Base-by-base conservation (phyloP, 2,888 invertebrate species). In the Hydropsyche betteni region DNA sequence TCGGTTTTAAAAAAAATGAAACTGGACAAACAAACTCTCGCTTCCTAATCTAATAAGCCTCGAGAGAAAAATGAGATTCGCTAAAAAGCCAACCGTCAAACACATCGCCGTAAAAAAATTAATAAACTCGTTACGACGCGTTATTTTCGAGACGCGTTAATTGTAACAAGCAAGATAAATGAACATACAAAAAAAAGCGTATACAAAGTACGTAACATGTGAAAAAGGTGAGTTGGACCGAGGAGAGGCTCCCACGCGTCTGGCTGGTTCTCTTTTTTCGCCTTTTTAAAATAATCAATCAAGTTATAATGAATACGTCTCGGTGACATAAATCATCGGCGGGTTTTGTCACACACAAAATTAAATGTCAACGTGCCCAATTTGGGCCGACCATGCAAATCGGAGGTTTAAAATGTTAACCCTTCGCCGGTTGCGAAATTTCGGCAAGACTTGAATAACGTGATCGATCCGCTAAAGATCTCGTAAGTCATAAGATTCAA, bases 241-340 rank as follows among this genome's bases (percentile, higher is more conserved):
- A 16, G 12, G n/a, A 8, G 58, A 16, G 58, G 58, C 58, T 58
- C 58, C 58, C 58, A 58, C 58, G 58, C 58, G 16, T 4, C 24
- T 8, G 24, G 24, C 24, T 58, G 14, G 14, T 44, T 44, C 10
- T 44, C 10, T 44, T 44, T 44, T 44, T 44, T 44, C 8, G 8
- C 24, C 58, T n/a, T 58, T 58, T 58, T 58, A 16, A 24, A 58
- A 58, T 58, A 58, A 58, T 58, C 58, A 58, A 58, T 58, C 58
- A 58, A 58, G 58, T 16, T 16, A 58, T 58, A 58, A 58, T 24
- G 58, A 58, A 58, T 16, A 8, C 58, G 58, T 58, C 58, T 14
- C 58, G 58, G 24, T 4, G 58, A 58, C 58, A 24, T 58, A 58
- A 58, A 58, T 58, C 58, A 58, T 58, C 58, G 8, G 24, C 14